Base-by-base conservation (phyloP, 2,888 invertebrate species). In the Cephalotes varians region DNA sequence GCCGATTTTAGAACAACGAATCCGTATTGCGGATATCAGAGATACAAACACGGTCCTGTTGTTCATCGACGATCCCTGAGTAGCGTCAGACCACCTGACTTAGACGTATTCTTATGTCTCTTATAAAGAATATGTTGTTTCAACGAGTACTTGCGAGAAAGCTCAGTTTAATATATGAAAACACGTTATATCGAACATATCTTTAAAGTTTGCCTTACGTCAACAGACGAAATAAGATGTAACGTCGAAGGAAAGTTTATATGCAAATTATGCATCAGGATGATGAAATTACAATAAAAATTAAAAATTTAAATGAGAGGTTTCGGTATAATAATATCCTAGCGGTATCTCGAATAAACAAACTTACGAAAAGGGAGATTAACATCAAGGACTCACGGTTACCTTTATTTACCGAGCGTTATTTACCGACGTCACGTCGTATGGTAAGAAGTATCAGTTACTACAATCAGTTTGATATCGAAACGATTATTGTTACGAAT, bases 71-170 rank as follows among this genome's bases (percentile, higher is more conserved):
- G n/a, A 69, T 90, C 15, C 77, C 89, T 87, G 90, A 91, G 91
- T 85, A 91, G 87, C 82, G 12, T 62, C 91, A 80, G 90, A 91
- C 91, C 90, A 90, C 85, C 73, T 5, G n/a, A 0, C 0, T 0
- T 5, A 21, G 1, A 28, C 0, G 5, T 5, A 0, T 9, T 31
- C 12, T 37, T 4, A 28, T 12, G 28, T 18, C 0, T 4, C 81
- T 86, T 91, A 91, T 91, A 91, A 90, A 88, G 47, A 7, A 82
- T 49, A 5, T 12, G 18, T 34, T 1, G 2, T 0, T 4, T 2
- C 12, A 5, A 37, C 18, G 9, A 72, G 6, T 49, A 69, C 82
- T 87, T 62, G 84, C 84, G 91, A 87, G 87, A 89, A 88, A 89
- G 18, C 0, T 47, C 25, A 25, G 3, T 34, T 18, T 5, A 47